Conservation (phyloP, 2,113 vertebrate species). For the Aythya baeri region DNA sequence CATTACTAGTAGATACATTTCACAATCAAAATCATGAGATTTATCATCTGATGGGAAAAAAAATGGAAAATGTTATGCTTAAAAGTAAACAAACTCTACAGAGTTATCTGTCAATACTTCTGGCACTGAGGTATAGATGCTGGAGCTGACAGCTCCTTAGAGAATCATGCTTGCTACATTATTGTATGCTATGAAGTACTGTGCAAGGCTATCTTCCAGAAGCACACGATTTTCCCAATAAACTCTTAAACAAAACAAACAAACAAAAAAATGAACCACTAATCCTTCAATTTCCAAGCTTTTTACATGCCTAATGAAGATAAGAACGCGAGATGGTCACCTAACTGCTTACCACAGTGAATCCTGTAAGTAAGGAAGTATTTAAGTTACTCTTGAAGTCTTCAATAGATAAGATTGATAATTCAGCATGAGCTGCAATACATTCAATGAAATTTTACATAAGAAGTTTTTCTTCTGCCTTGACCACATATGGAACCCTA, state of each 20-base stretch:
- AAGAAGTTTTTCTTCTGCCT: not conserved
- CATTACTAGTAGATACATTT: not conserved
- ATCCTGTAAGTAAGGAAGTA: not conserved
- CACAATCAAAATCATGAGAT: not conserved
- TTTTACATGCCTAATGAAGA: not conserved
- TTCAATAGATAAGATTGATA: not conserved
- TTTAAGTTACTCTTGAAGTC: not conserved
- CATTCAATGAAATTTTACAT: not conserved
- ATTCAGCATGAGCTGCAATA: not conserved
- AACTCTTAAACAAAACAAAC: not conserved
- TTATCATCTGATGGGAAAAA: not conserved
- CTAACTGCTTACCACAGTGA: not conserved
- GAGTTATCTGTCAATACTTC: not conserved
- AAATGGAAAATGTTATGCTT: rapidly evolving
- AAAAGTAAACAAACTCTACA: not conserved
- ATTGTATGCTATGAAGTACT: not conserved
- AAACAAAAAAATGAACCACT: not conserved
- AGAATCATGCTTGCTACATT: not conserved
- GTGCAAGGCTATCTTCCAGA: not conserved
- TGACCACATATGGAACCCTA: not conserved
- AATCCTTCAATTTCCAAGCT: not conserved
- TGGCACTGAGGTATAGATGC: not conserved
- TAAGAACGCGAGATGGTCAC: not conserved
- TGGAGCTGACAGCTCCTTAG: not conserved
- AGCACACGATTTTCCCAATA: not conserved